Conservation (phyloP, 1,140 invertebrate genomes). For the Drosophila santomea region DNA sequence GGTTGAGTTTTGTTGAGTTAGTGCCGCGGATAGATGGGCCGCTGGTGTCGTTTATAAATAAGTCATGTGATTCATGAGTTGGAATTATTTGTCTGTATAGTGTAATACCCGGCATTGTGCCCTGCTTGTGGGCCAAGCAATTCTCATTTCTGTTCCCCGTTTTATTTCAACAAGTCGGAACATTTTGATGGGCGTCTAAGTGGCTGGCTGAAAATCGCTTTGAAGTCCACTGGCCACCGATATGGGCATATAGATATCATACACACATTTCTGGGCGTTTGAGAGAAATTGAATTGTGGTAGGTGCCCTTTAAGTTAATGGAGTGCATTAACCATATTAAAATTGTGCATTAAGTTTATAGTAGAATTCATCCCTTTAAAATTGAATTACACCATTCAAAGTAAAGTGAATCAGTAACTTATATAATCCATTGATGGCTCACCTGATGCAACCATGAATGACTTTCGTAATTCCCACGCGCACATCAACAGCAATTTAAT, state of each 20-base stretch:
- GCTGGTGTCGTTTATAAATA: constrained; percentile 75
- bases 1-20: constrained; percentile 29
- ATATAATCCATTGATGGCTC: constrained; percentile 9
- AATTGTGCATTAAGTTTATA: not conserved
- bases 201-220: constrained; percentile 46
- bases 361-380: too few relatives aligned
- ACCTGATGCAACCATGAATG: constrained; percentile 45
- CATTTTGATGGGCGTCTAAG: constrained; percentile 48
- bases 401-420: not conserved
- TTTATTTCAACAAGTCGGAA: constrained; percentile 27
- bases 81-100: constrained; percentile 63
- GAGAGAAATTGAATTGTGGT: constrained; percentile 51
- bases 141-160: constrained; percentile 25
- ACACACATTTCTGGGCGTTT: constrained; percentile 38
- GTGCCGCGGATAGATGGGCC: constrained; percentile 45
- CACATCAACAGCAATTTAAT: constrained; percentile 26
- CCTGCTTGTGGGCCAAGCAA: constrained; percentile 42
- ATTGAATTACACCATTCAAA: too few relatives aligned
- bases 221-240: constrained; percentile 29
- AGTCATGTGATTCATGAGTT: constrained; percentile 69
- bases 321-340: not conserved
- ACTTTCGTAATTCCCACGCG: constrained; percentile 56
- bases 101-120: constrained; percentile 43
- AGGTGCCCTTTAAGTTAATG: constrained; percentile 37
- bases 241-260: constrained; percentile 15